Evolutionary conservation across 2,797 vertebrate genomes (phyloP).

Genomic region (Luscinia luscinia): DNA sequence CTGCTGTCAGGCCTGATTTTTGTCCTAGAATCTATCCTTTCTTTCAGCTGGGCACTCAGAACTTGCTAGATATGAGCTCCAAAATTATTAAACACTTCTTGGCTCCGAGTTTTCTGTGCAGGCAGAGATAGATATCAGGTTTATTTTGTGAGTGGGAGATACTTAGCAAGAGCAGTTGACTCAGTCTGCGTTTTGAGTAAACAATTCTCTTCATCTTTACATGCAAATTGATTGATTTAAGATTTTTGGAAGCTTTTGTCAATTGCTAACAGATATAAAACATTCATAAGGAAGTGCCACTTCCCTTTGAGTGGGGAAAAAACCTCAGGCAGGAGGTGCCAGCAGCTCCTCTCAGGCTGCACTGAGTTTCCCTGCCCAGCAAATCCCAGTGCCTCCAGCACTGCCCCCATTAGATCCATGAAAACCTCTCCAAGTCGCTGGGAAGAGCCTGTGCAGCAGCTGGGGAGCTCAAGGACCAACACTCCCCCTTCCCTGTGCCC

Average conservation of each 20-base stretch:
- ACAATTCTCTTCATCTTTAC: background rate
- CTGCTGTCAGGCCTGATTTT: background rate
- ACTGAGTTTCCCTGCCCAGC: background rate
- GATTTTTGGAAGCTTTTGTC: background rate
- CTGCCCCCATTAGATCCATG: background rate
- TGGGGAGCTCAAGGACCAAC: background rate
- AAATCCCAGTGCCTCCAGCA: background rate
- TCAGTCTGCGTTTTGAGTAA: background rate
- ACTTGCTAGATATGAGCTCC: fast-evolving
- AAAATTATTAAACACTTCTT: background rate
- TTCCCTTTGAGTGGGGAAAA: background rate
- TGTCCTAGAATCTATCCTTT: background rate
- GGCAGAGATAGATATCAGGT: background rate
- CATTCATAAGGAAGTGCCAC: background rate
- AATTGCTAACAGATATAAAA: background rate
- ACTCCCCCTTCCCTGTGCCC: fast-evolving
- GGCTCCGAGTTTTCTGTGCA: background rate
- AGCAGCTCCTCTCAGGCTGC: background rate
- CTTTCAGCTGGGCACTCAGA: background rate
- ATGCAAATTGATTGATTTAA: background rate
- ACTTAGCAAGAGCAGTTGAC: conserved; percentile 2
- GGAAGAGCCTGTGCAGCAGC: background rate
- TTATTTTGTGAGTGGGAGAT: background rate
- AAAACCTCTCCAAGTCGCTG: background rate
- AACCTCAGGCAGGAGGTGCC: background rate